Conservation (phyloP, 2,888 invertebrate genomes). For the Campopleginae sp. region DNA sequence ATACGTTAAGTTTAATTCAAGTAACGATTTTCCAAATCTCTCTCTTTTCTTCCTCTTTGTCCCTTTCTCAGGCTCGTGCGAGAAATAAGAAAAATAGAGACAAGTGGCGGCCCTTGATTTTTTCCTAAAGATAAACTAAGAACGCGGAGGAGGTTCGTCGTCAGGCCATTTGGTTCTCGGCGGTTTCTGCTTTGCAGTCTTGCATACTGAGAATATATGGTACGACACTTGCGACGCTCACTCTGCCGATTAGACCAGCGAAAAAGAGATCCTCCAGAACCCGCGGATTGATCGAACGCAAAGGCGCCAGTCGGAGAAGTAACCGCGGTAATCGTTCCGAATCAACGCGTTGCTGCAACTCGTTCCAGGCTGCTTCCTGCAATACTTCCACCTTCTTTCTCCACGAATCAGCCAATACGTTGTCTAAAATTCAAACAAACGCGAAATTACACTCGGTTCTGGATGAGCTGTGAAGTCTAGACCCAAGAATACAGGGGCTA, state of each 20-base stretch:
- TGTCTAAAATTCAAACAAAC: conserved; percentile 74
- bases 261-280: conserved; percentile 97
- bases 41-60: neutral
- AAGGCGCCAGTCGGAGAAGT: conserved; percentile 89
- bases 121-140: conserved; percentile 70
- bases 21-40: conserved; percentile 65
- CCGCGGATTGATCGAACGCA: conserved; percentile 90
- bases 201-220: conserved; percentile 92
- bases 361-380: conserved; percentile 85
- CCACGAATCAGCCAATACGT: conserved; percentile 81
- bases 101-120: conserved; percentile 23
- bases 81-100: neutral
- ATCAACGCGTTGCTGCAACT: conserved; percentile 85
- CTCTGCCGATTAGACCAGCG: conserved; percentile 94
- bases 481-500: no score
- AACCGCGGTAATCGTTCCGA: conserved; percentile 87
- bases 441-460: neutral
- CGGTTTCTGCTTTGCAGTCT: conserved; percentile 82
- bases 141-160: conserved; percentile 76
- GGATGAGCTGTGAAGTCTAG: no score
- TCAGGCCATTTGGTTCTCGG: conserved; percentile 81
- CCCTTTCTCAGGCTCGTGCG: neutral
- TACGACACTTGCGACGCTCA: conserved; percentile 97
- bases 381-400: conserved; percentile 85
- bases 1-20: conserved; percentile 63